A percentile compares a stretch with the other conserved stretches of the same genome.
Conservation (phyloP, 1,140 invertebrate genomes). For the Argopecten irradians region DNA sequence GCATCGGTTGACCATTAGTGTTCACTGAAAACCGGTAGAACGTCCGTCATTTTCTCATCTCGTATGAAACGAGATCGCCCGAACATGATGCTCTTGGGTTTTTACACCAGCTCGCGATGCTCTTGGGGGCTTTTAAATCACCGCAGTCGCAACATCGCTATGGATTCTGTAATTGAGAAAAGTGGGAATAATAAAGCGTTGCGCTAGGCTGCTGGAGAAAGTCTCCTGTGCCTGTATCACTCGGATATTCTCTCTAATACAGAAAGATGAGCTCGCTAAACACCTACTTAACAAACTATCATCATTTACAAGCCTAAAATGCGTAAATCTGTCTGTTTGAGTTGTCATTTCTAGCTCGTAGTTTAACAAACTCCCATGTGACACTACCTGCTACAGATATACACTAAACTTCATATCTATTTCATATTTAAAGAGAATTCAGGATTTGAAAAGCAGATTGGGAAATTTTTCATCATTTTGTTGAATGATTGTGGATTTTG, state of each 20-base stretch:
- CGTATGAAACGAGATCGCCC: not conserved
- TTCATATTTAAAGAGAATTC: slow-evolving; percentile 10
- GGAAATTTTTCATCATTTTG: not conserved
- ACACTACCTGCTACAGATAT: not conserved
- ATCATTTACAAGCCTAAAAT: not conserved
- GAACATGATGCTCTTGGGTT: not conserved
- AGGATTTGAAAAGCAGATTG: not conserved
- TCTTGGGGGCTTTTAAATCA: not conserved
- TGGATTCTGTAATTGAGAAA: slow-evolving; percentile 18
- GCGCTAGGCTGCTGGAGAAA: not conserved
- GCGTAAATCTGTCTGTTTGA: not conserved
- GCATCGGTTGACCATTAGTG: not conserved
- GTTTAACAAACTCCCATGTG: not conserved
- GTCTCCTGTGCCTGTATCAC: not conserved
- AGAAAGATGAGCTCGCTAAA: slow-evolving; percentile 8
- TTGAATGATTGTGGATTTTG: slow-evolving; percentile 8
- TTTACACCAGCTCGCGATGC: not conserved
- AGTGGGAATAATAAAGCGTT: not conserved
- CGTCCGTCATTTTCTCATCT: not conserved
- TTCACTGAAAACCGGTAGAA: not conserved
- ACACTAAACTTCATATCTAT: not conserved
- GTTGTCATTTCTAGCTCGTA: not conserved
- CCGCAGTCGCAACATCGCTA: not conserved
- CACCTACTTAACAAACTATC: not conserved
- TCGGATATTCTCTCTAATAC: not conserved